Evolutionary conservation across 2,113 vertebrate genomes (phyloP).

Genomic region (Nerophis ophidion): DNA sequence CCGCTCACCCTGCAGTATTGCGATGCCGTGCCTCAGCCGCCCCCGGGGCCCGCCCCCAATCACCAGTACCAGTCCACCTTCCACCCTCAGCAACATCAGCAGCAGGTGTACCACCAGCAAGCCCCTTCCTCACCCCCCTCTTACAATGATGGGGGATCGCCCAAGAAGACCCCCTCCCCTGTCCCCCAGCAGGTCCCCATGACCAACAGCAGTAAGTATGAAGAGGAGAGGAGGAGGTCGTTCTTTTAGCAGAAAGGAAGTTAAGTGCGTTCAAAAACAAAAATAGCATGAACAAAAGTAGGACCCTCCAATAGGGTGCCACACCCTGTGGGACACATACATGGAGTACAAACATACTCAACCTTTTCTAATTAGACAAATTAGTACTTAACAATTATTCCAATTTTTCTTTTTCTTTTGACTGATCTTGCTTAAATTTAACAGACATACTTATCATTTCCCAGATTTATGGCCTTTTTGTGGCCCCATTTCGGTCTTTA

Average conservation of each 20-base stretch:
- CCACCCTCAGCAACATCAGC: constrained; percentile 69
- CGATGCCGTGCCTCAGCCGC: constrained; percentile 64
- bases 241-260: constrained; percentile 39
- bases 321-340: too few species aligned
- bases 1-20: constrained; percentile 60
- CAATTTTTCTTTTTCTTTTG: too few species aligned
- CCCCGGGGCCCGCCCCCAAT: constrained; percentile 58
- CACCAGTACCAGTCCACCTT: constrained; percentile 63
- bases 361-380: too few species aligned
- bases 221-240: constrained; percentile 56
- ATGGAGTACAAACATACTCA: too few species aligned
- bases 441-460: too few species aligned
- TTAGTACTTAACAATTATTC: too few species aligned
- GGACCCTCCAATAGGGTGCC: too few species aligned
- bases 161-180: constrained; percentile 81
- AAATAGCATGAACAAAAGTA: neutral
- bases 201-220: constrained; percentile 87
- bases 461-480: too few species aligned
- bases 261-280: constrained; percentile 9
- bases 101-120: constrained; percentile 72
- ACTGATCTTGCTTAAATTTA: too few species aligned
- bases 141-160: constrained; percentile 78
- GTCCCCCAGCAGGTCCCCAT: constrained; percentile 76
- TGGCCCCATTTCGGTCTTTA: too few species aligned
- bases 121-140: constrained; percentile 76